These are phyloP conservation scores for Metopia argyrocephala DNA, from an alignment of 2,888 invertebrate genomes.

Conservation along the genomic window DNA sequence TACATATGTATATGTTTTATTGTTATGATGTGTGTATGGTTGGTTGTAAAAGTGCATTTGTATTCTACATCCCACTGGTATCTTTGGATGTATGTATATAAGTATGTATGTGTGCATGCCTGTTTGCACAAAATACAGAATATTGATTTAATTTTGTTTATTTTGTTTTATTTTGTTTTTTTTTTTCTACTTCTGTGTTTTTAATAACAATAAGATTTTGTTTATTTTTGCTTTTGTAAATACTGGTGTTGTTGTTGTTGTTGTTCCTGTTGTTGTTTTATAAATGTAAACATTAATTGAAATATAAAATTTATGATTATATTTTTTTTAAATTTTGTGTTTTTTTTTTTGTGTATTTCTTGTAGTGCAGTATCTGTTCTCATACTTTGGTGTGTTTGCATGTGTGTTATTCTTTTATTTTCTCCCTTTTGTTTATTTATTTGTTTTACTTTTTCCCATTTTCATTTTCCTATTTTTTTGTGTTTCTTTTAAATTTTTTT, in stretches of 20 bases:
- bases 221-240: not conserved
- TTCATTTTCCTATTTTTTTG: not conserved
- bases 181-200: not conserved
- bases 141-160: conserved; percentile 12
- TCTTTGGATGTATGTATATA: too few species aligned
- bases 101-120: not conserved
- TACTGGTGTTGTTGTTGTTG: not conserved
- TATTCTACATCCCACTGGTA: too few species aligned
- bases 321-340: conserved; percentile 34
- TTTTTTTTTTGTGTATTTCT: conserved; percentile 9
- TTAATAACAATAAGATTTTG: conserved; percentile 10
- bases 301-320: conserved; percentile 50
- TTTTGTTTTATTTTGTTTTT: too few species aligned
- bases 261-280: conserved; percentile 12
- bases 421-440: too few species aligned
- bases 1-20: not conserved
- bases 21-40: too few species aligned
- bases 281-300: conserved; percentile 48
- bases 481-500: not conserved
- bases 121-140: conserved; percentile 27
- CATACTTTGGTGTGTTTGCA: not conserved
- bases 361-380: not conserved
- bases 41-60: too few species aligned
- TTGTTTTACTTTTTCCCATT: too few species aligned
- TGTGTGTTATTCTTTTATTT: not conserved